Evolutionary conservation across 1,140 invertebrate genomes (phyloP), one percentile per base, ranked within the genome.

Genomic region (Archegozetes longisetosus): DNA sequence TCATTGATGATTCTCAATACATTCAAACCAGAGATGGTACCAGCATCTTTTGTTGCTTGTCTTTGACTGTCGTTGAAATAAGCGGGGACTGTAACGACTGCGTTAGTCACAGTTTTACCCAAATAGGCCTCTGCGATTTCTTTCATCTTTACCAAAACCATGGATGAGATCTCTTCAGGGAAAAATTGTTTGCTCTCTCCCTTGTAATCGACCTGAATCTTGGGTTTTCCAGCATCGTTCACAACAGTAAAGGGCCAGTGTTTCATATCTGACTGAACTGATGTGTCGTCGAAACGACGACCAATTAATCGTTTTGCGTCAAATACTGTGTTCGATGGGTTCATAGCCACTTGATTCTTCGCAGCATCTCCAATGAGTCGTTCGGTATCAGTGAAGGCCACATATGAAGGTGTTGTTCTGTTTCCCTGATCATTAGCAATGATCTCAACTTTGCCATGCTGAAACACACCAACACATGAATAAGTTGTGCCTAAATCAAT

Each of bases 391-490:
- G 88, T 95, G 78, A 97, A 96, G 61, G 91, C 91, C 50, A 97
- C 92, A 79, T 95, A 96, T 60, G 86, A 90, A 55, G 93, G 93
- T 59, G 93, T 97, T 32, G 92, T 97, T 68, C 92, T 79, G 77
- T 97, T 97, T 70, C 91, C 92, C 73, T 97, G 90, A 74, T 95
- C 91, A 71, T 95, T 96, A 66, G 91, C 90, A 73, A 96, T 94
- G 70, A 96, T 95, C 78, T 96, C 91, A 54, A 96, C 91, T 75
- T 93, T 94, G 68, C 90, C 85, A 70, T 81, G 67, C 61, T 75
- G 72, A 64, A 79, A 80, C 2, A 80, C 78, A 51, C 77, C 78
- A 22, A 77, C 75, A 63, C 75, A 78, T 3, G 74, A 77, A 64
- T 77, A 78, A 13, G 76, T 77, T 17, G 76, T 77, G 24, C 76